Evolutionary conservation across 2,888 invertebrate species (phyloP).

Genomic region (Pediacus dermestoides): DNA sequence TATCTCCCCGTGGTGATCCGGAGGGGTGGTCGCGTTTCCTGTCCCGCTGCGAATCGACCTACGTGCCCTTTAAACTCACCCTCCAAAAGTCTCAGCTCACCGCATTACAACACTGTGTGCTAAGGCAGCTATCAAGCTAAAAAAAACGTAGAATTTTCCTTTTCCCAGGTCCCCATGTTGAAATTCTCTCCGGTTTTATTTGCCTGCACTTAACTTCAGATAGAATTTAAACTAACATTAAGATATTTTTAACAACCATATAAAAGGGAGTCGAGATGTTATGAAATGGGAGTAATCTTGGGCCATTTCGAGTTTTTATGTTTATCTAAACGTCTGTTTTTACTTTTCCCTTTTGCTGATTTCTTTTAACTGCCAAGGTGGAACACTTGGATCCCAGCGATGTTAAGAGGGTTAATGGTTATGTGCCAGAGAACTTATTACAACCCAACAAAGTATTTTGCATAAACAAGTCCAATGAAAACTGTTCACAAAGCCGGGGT

Average conservation of each 20-base stretch:
- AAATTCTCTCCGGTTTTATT: constrained; percentile 34
- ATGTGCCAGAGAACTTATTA: no score
- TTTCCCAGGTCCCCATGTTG: not conserved
- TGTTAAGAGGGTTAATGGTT: constrained; percentile 5
- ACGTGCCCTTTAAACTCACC: constrained; percentile 7
- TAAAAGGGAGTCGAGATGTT: constrained; percentile 41
- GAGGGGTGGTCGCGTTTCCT: constrained; percentile 5
- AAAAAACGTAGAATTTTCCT: not conserved
- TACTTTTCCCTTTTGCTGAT: constrained; percentile 21
- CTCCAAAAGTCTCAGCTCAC: constrained; percentile 1
- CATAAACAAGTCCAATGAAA: no score
- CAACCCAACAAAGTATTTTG: constrained; percentile 3
- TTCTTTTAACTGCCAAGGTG: constrained; percentile 10
- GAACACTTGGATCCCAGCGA: no score
- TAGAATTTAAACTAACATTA: constrained; percentile 48
- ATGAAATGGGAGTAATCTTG: constrained; percentile 42
- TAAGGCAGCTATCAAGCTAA: constrained; percentile 4
- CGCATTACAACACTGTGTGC: constrained; percentile 2
- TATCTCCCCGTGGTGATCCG: constrained; percentile 8
- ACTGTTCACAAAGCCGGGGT: no score
- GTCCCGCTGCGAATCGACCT: constrained; percentile 8
- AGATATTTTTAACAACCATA: constrained; percentile 48
- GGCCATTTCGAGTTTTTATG: constrained; percentile 44
- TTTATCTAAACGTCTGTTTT: constrained; percentile 43
- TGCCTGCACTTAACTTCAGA: constrained; percentile 47